Evolutionary conservation across 2,888 invertebrate genomes (phyloP).

Genomic region (Zaprionus obscuricornis): DNA sequence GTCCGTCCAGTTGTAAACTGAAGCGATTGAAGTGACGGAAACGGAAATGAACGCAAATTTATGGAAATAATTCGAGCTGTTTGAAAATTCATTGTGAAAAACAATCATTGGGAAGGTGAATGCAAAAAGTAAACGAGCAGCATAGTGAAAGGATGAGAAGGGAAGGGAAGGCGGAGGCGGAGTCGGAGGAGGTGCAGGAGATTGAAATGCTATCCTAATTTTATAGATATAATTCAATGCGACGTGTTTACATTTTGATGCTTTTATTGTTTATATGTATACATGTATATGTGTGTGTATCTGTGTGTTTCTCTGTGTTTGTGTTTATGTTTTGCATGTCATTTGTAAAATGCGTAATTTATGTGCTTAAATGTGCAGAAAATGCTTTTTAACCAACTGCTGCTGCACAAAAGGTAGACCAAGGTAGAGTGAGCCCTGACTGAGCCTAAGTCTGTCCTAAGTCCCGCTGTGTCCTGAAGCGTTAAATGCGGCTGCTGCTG

Average conservation of each 20-base stretch:
- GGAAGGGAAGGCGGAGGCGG: neutral
- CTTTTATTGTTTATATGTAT: slow-evolving; percentile 31
- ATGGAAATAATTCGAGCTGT: slow-evolving; percentile 71
- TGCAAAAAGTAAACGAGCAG: too few species aligned
- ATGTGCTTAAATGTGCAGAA: slow-evolving; percentile 66
- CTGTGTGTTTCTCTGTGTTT: slow-evolving; percentile 46
- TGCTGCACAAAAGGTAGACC: slow-evolving; percentile 52
- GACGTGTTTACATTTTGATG: slow-evolving; percentile 50
- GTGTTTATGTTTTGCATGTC: slow-evolving; percentile 28
- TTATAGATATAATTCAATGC: slow-evolving; percentile 60
- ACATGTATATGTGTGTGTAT: neutral
- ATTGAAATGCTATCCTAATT: slow-evolving; percentile 35
- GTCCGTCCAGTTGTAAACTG: slow-evolving; percentile 15
- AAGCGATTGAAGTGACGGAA: slow-evolving; percentile 67
- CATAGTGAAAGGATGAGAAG: slow-evolving; percentile 54
- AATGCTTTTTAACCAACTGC: slow-evolving; percentile 66
- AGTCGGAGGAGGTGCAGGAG: neutral
- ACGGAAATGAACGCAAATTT: slow-evolving; percentile 75
- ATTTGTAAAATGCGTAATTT: slow-evolving; percentile 60
- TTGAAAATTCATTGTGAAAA: slow-evolving; percentile 39
- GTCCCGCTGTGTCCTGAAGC: slow-evolving; percentile 42
- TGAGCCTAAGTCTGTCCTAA: neutral
- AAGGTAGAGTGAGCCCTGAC: neutral
- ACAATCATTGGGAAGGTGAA: slow-evolving; percentile 41
- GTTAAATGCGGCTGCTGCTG: slow-evolving; percentile 70